Evolutionary conservation across 2,888 invertebrate genomes (phyloP), one percentile per base, ranked within the genome.

Genomic region (Drosophila peninsularis): DNA sequence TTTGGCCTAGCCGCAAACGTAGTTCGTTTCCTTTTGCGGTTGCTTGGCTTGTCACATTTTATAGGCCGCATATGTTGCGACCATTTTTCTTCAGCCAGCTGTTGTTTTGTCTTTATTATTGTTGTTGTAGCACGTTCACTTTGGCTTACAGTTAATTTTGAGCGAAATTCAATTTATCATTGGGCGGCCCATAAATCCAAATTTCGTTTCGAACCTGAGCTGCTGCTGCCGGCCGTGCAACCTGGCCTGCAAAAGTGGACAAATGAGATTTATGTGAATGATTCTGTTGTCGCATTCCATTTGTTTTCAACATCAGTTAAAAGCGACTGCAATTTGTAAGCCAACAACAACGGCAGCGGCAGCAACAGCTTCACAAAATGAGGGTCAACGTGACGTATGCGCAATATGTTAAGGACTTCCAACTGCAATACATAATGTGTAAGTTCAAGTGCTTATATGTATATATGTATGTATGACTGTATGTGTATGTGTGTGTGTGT

Each of bases 91-190:
- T 80, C 36, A 14, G 41, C 14, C 55, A 49, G 61, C 24, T 58
- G 44, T 27, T 62, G 71, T 32, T 75, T 30, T 76, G 63, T 39
- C 32, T 47, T 32, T 47, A 45, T 54, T 68, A 67, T 54, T 73
- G 77, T 71, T 65, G 69, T 54, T 71, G 64, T 62, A 60, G 72
- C 82, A 88, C 88, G 82, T 82, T 88, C 72, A 63, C 75, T 69
- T 67, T 65, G 86, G 78, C 86, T 82, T 80, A 78, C 81, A 88
- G 88, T 84, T 84, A 86, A 84, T 84, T 88, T 86, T 86, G 78
- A 86, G 71, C 78, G 80, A 80, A 88, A 84, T 88, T 86, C 84
- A 88, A 84, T 84, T 84, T 84, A 88, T 88, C 87, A 84, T 78
- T 82, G 86, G 67, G 87, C 77, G 64, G 76, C 73, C 68, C 83